Conservation (phyloP, 1,140 invertebrate genomes). For the Caenorhabditis briggsae region DNA sequence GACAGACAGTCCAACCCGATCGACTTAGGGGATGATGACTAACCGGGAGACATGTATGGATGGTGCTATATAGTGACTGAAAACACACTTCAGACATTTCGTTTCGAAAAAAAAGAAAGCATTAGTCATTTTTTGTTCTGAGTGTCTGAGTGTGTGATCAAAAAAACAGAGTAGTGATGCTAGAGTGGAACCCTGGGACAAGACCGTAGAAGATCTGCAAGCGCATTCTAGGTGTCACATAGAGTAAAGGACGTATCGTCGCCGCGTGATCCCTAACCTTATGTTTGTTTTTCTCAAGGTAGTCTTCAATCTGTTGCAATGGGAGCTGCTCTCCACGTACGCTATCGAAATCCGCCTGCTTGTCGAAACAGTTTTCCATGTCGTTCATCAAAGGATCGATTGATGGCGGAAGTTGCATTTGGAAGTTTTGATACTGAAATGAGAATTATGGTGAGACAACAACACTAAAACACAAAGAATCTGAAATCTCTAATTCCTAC, state of each 20-base stretch:
- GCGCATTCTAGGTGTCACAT: constrained; percentile 29
- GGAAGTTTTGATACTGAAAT: constrained; percentile 50
- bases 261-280: constrained; percentile 57
- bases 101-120: too few species aligned
- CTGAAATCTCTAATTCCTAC: background rate
- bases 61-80: constrained; percentile 1
- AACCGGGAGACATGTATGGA: background rate
- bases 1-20: constrained; percentile 23
- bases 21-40: background rate
- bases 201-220: background rate
- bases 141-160: background rate
- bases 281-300: constrained; percentile 57
- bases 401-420: constrained; percentile 20
- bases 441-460: background rate
- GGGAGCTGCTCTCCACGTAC: constrained; percentile 55
- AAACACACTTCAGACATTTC: background rate
- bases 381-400: constrained; percentile 47
- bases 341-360: constrained; percentile 49
- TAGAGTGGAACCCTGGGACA: background rate
- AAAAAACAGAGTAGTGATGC: background rate
- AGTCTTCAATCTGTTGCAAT: constrained; percentile 57
- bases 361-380: constrained; percentile 32
- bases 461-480: background rate
- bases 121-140: too few species aligned
- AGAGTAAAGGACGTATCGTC: background rate